Evolutionary conservation across 1,140 invertebrate genomes (phyloP).

Genomic region (Conus ventricosus): DNA sequence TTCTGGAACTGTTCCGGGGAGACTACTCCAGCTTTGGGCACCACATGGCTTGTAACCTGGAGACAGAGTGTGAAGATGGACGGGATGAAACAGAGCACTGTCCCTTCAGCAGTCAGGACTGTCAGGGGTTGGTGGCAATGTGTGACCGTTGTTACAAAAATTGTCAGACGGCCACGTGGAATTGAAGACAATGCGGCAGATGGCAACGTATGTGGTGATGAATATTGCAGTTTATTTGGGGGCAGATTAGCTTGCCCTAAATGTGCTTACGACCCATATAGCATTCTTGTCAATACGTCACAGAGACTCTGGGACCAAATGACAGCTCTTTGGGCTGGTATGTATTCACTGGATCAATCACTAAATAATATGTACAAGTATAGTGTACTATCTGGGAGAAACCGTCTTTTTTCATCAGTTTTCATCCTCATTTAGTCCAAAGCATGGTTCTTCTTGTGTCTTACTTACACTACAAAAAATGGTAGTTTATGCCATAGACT

Average conservation of each 20-base stretch:
- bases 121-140: not conserved
- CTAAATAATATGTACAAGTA: not conserved
- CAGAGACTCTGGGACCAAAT: not conserved
- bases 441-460: not conserved
- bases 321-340: not conserved
- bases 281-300: not conserved
- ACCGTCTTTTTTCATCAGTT: not conserved
- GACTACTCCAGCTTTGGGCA: slow-evolving; percentile 18
- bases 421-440: not conserved
- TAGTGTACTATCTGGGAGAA: not conserved
- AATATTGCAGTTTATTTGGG: not conserved
- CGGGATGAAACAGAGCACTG: slow-evolving; percentile 8
- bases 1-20: slow-evolving; percentile 5
- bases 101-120: not conserved
- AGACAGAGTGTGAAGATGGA: slow-evolving; percentile 15
- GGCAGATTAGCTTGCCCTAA: not conserved
- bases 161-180: not conserved
- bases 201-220: too few relatives aligned
- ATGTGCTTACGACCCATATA: not conserved
- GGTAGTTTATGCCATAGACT: too few relatives aligned
- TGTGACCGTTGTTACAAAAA: not conserved
- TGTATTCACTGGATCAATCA: not conserved
- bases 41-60: slow-evolving; percentile 25
- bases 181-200: too few relatives aligned
- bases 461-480: not conserved